phyloP scores from a whole-genome alignment of 2,888 invertebrate species.

The Watsonalla binaria region DNA sequence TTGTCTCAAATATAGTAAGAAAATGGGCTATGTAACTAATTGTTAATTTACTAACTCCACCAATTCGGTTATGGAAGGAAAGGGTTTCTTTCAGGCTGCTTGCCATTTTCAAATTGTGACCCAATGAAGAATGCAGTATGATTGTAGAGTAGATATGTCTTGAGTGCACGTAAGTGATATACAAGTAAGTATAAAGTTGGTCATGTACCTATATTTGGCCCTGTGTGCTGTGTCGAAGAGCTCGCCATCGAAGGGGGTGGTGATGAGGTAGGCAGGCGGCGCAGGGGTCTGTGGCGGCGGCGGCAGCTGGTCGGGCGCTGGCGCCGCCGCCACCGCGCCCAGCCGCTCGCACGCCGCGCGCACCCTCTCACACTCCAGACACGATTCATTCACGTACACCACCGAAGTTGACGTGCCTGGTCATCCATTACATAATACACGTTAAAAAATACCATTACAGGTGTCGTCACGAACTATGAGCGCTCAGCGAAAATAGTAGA shows the following conservation, averaged over 20 bases:
- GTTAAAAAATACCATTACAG: background rate
- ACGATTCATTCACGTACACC: constrained; percentile 69
- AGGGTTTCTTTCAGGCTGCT: too few relatives aligned
- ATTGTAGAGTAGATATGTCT: too few relatives aligned
- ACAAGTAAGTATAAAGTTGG: background rate
- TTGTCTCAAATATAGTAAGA: too few relatives aligned
- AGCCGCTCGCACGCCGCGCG: constrained; percentile 72
- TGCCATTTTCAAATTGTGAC: too few relatives aligned
- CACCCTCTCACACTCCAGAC: constrained; percentile 71
- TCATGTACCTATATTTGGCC: constrained; percentile 65
- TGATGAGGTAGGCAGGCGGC: constrained; percentile 77
- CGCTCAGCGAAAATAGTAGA: too few relatives aligned
- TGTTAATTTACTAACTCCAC: too few relatives aligned
- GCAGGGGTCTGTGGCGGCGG: constrained; percentile 53
- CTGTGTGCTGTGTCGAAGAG: constrained; percentile 83
- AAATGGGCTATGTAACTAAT: too few relatives aligned
- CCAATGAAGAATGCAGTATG: too few relatives aligned
- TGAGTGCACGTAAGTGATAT: too few relatives aligned
- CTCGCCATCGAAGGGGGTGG: constrained; percentile 85
- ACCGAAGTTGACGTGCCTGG: constrained; percentile 63
- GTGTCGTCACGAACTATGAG: background rate
- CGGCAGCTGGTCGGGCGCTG: constrained; percentile 57
- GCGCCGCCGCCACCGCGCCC: constrained; percentile 63
- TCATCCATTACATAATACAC: constrained; percentile 12
- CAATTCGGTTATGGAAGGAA: too few relatives aligned